Conservation (phyloP, 2,113 vertebrate species). For the Regulus satrapa region DNA sequence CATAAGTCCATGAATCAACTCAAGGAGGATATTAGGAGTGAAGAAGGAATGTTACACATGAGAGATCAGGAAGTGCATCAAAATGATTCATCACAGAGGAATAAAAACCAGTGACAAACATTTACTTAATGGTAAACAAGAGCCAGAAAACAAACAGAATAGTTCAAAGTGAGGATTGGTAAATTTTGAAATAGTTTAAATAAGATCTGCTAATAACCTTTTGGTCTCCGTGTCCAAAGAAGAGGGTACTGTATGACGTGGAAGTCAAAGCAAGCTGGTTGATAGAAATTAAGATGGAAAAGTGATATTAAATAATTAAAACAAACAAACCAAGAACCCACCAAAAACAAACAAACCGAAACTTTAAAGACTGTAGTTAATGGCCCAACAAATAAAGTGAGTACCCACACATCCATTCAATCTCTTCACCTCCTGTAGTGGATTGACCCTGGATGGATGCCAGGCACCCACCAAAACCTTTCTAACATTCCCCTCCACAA, state of each 20-base stretch:
- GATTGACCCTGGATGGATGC: neutral
- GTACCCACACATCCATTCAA: neutral
- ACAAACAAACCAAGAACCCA: neutral
- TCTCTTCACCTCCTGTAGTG: neutral
- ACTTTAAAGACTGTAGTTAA: neutral
- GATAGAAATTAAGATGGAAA: neutral
- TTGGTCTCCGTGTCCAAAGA: neutral
- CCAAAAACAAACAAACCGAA: neutral
- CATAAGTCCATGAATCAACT: neutral
- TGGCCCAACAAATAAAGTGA: neutral
- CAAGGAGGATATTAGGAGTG: neutral
- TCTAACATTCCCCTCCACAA: neutral
- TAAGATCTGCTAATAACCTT: neutral
- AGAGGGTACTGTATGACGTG: neutral
- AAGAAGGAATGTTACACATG: neutral
- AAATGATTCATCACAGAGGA: neutral
- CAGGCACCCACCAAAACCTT: neutral
- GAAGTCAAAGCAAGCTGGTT: neutral
- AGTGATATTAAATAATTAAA: neutral
- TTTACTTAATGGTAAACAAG: neutral
- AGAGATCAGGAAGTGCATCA: neutral
- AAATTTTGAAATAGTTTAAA: neutral
- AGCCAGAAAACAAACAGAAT: neutral
- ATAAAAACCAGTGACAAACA: neutral
- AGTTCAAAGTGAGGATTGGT: neutral